These are phyloP conservation scores for Phyllostomus hastatus DNA, from an alignment of 2,113 vertebrate genomes.

Conservation along the genomic window DNA sequence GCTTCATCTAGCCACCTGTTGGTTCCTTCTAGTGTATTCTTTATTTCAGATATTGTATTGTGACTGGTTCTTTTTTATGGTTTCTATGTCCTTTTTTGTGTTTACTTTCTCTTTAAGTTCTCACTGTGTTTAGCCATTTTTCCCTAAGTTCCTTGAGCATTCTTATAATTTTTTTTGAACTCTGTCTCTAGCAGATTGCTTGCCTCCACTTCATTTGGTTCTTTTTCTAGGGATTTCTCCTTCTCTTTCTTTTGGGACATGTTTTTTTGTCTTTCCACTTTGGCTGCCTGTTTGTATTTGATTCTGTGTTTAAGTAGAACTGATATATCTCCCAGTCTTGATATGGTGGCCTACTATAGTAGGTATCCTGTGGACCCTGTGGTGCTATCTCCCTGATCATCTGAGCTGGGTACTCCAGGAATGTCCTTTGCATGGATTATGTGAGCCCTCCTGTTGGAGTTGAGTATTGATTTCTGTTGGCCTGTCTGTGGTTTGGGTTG, in stretches of 20 bases:
- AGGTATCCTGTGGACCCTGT: not conserved
- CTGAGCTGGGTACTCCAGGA: not conserved
- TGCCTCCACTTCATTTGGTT: not conserved
- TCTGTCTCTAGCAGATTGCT: not conserved
- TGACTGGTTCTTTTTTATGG: not conserved
- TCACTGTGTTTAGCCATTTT: not conserved
- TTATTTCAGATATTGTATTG: not conserved
- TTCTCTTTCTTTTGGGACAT: not conserved
- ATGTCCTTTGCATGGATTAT: not conserved
- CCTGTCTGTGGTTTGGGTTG: not conserved
- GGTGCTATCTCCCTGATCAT: not conserved
- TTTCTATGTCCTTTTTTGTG: not conserved
- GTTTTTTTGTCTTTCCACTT: not conserved
- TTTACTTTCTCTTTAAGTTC: not conserved
- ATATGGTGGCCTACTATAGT: not conserved
- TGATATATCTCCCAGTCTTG: not conserved
- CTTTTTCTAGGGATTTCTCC: not conserved
- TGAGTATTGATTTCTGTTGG: not conserved
- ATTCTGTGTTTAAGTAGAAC: not conserved
- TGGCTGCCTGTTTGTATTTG: not conserved
- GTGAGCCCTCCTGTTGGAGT: not conserved
- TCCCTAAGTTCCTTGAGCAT: not conserved
- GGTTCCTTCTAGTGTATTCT: not conserved
- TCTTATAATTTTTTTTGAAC: not conserved
- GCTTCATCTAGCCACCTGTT: not conserved